Evolutionary conservation across 2,888 invertebrate species (phyloP), one percentile per base, ranked within the genome.

Genomic region (Frankliniella fusca): DNA sequence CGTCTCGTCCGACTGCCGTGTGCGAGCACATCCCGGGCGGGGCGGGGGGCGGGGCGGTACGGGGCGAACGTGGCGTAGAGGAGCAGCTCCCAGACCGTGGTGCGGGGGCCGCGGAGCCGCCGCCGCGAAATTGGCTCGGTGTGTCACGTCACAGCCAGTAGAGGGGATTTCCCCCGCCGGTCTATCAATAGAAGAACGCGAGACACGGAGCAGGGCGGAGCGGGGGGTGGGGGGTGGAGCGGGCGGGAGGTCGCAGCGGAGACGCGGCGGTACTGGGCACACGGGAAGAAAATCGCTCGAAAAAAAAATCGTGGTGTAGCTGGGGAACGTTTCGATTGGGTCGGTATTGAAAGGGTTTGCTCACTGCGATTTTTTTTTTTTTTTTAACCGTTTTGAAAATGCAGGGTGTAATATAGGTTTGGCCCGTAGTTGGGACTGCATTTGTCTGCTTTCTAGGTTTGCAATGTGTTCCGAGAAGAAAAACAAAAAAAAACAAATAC

Each of bases 81-180:
- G 1, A 20, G 54, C 54, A 54, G 54, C 54, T 20, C 20, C 18
- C 54, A 12, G 54, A 20, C 54, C 61, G 61, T 11, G 8, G 61
- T 61, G 23, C 23, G 27, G 70, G 70, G 70, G 27, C 54, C 18
- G 20, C 54, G 5, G 54, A 20, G 54, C 15, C 18, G 54, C 54
- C 54, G 38, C 54, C 20, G 70, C 70, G 27, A 76, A 76, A 76
- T 76, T 76, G 70, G 70, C 70, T 76, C 70, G 70, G 70, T 27
- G 27, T 76, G 70, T 76, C 70, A 76, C 70, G 70, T 76, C 70
- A 76, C 70, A 76, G 70, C 70, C 70, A 23, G 70, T 76, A 27
- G 70, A 76, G 27, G 70, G 70, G 70, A 23, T 76, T 76, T 76
- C 23, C 70, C 27, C 70, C 23, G 70, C 70, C 70, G 70, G 70